Conservation (phyloP, 2,113 vertebrate genomes). For the Syngnathus typhle region DNA sequence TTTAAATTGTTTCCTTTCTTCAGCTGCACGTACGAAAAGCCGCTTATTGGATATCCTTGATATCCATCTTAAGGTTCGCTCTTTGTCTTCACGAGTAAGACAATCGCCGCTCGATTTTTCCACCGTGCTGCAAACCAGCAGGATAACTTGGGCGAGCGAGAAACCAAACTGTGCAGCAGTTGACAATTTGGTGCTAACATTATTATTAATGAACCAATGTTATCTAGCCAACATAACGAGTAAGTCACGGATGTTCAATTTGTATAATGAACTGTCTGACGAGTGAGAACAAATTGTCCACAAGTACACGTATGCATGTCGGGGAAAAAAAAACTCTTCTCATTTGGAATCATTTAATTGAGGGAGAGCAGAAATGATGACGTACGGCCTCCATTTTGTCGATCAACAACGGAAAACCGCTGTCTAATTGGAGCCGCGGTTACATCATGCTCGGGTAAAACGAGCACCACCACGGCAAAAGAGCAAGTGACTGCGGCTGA, state of each 20-base stretch:
- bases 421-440: background rate
- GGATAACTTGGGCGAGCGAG: background rate
- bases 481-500: background rate
- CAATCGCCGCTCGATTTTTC: background rate
- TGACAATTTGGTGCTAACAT: background rate
- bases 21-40: background rate
- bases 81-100: background rate
- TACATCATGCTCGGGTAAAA: background rate
- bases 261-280: background rate
- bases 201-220: too few relatives aligned
- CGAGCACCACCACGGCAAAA: background rate
- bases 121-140: background rate
- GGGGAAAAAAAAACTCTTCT: background rate
- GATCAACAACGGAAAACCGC: background rate
- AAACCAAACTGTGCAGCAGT: background rate
- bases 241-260: background rate
- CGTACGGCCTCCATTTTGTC: slow-evolving; percentile 2
- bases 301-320: background rate
- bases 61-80: background rate
- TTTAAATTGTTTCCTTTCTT: slow-evolving; percentile 2
- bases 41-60: background rate
- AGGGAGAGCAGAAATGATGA: background rate
- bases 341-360: background rate
- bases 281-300: background rate
- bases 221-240: background rate